phyloP scores from a whole-genome alignment of 2,888 invertebrate genomes.

The Acanthacorydalis orientalis region DNA sequence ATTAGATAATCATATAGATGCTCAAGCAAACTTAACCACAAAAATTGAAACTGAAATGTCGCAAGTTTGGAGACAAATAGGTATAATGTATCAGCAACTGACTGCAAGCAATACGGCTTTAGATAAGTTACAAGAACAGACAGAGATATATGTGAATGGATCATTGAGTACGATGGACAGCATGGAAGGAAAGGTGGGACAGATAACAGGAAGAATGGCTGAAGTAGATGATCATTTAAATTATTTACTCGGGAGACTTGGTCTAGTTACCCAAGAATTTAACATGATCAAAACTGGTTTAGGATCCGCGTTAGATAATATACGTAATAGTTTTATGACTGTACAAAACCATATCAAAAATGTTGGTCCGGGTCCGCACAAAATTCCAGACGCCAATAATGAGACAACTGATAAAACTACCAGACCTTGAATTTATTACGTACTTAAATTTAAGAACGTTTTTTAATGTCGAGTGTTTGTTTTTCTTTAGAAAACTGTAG shows the following conservation, averaged over 20 bases:
- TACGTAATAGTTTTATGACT: slow-evolving; percentile 44
- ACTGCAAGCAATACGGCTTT: slow-evolving; percentile 55
- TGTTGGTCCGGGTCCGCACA: slow-evolving; percentile 42
- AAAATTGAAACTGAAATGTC: slow-evolving; percentile 67
- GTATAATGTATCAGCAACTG: slow-evolving; percentile 73
- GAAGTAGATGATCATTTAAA: slow-evolving; percentile 72
- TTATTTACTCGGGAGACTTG: slow-evolving; percentile 59
- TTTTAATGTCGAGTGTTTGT: too few relatives aligned
- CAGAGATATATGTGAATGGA: slow-evolving; percentile 63
- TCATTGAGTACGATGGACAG: slow-evolving; percentile 58
- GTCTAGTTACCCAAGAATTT: slow-evolving; percentile 72
- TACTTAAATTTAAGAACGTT: too few relatives aligned
- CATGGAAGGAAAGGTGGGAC: slow-evolving; percentile 62
- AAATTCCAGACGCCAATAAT: slow-evolving; percentile 21
- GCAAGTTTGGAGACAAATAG: slow-evolving; percentile 81
- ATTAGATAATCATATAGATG: slow-evolving; percentile 51
- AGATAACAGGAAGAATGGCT: slow-evolving; percentile 57
- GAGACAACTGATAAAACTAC: not conserved
- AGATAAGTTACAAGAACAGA: slow-evolving; percentile 60
- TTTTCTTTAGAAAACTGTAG: too few relatives aligned
- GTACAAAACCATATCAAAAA: slow-evolving; percentile 38
- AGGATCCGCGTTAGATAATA: slow-evolving; percentile 51
- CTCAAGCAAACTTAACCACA: slow-evolving; percentile 53
- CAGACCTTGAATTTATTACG: too few relatives aligned
- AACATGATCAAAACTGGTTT: slow-evolving; percentile 62